phyloP scores from a whole-genome alignment of 2,888 invertebrate species.

The Eucera pruinosa region DNA sequence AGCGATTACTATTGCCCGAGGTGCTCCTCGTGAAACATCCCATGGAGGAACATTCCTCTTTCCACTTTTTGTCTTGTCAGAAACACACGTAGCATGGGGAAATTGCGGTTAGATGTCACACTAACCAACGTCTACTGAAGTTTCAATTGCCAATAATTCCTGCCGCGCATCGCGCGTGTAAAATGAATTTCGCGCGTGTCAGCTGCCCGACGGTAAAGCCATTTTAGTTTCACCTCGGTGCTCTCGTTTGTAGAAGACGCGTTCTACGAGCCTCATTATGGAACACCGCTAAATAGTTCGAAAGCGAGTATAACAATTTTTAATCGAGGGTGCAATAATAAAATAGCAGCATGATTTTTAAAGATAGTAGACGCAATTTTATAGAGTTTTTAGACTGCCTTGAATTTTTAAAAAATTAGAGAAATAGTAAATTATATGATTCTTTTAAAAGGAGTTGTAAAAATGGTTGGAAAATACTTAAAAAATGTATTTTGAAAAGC shows the following conservation, averaged over 20 bases:
- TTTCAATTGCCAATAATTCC: conserved; percentile 44
- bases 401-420: neutral
- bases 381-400: neutral
- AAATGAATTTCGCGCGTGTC: conserved; percentile 41
- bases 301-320: no score
- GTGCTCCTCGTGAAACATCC: conserved; percentile 33
- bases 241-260: neutral
- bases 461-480: no score
- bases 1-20: conserved; percentile 37
- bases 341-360: no score
- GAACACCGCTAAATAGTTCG: neutral
- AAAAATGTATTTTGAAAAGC: no score
- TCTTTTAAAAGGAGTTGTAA: no score
- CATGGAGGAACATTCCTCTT: conserved; percentile 27
- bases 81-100: conserved; percentile 10
- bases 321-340: no score
- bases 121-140: conserved; percentile 26
- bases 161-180: conserved; percentile 9
- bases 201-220: conserved; percentile 2
- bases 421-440: no score
- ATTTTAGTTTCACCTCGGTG: conserved; percentile 30
- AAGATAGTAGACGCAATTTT: no score
- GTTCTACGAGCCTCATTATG: neutral
- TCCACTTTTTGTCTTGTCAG: conserved; percentile 25
- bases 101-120: conserved; percentile 41